Evolutionary conservation across 2,113 vertebrate genomes (phyloP), one percentile per base, ranked within the genome.

Genomic region (Tetraodon nigroviridis): DNA sequence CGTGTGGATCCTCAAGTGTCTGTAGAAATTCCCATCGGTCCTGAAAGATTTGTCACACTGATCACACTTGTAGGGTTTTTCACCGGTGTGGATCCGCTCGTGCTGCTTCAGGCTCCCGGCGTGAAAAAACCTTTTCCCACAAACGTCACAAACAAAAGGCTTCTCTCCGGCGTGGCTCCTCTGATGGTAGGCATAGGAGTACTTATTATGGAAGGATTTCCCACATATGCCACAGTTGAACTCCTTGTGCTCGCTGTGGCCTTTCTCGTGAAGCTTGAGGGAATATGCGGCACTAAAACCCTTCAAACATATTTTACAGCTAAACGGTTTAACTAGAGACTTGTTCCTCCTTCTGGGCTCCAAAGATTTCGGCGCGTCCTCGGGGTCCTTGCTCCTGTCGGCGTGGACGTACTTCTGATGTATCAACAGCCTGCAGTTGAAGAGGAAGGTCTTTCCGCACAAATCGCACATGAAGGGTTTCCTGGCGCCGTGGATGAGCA

Each of bases 141-240:
- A 88, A 24, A 79, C 78, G 0, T 77, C 82, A 1, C 89, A 90
- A 0, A 81, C 77, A 3, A 84, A 88, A 0, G 85, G 83, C 72
- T 86, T 90, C 61, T 90, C 88, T 16, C 88, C 89, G 0, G 84
- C 56, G 81, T 90, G 89, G 68, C 87, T 82, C 0, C 85, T 81
- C 73, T 83, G 84, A 7, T 90, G 88, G 10, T 86, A 85, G 12
- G 67, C 55, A 27, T 84, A 88, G 0, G 86, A 86, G 76, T 88
- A 85, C 4, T 88, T 88, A 73, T 86, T 86, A 10, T 85, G 84
- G 60, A 86, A 88, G 3, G 78, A 57, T 72, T 86, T 86, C 10
- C 78, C 86, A 1, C 86, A 88, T 0, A 78, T n/a, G 50, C 24
- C 7, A n/a, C 86, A 88, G 69, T 78, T 65, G 61, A 77, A 88